Conservation (phyloP, 1,140 invertebrate genomes). For the Lasioglossum baleicum region DNA sequence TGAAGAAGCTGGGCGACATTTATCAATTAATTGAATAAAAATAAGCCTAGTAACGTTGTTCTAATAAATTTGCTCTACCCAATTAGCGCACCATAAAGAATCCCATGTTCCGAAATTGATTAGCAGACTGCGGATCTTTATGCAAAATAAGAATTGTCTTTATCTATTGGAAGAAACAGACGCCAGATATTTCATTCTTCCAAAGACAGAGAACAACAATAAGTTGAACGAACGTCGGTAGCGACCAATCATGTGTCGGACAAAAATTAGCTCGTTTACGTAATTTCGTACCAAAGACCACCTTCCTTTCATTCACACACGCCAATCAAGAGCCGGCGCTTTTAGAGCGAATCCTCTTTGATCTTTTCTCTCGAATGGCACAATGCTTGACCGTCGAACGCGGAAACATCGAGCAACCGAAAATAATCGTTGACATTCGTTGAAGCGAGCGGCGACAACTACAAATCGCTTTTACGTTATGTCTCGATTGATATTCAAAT, state of each 20-base stretch:
- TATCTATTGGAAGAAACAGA: too few species aligned
- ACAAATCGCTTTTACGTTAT: conserved; percentile 48
- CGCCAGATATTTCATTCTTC: too few species aligned
- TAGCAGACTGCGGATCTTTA: too few species aligned
- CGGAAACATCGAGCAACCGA: conserved; percentile 9
- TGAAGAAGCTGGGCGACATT: too few species aligned
- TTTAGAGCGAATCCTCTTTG: neutral
- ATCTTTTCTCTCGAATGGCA: conserved; percentile 18
- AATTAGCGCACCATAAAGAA: too few species aligned
- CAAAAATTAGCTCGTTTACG: neutral
- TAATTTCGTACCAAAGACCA: neutral
- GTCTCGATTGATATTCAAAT: conserved; percentile 52
- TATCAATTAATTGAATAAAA: too few species aligned
- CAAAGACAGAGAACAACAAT: neutral
- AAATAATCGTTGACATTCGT: conserved; percentile 26
- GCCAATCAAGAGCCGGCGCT: neutral
- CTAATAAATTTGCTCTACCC: too few species aligned
- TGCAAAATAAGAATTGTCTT: too few species aligned
- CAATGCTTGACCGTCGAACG: conserved; percentile 16
- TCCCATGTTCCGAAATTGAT: too few species aligned
- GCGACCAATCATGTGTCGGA: neutral
- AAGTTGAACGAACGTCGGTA: neutral
- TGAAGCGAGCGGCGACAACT: conserved; percentile 39
- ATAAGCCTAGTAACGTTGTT: too few species aligned
- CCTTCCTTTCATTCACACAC: neutral